Percentiles rank a stretch among this genome's conserved stretches.
phyloP scores from a whole-genome alignment of 2,797 vertebrate species.

The Chiloscyllium punctatum region DNA sequence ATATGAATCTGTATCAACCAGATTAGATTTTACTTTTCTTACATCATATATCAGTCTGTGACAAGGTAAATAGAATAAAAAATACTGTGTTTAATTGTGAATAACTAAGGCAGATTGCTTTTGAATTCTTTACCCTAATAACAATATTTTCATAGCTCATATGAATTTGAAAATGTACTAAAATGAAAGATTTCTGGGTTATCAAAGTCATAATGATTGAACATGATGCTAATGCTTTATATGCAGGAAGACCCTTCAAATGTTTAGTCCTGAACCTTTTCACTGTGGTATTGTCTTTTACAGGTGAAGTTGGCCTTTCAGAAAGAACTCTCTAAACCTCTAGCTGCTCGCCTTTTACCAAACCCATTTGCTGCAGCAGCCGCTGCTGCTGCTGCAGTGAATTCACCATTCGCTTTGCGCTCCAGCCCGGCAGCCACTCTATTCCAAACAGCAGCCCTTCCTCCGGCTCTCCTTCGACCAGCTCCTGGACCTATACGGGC shows the following conservation, averaged over 20 bases:
- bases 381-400: constrained; percentile 68
- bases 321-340: constrained; percentile 78
- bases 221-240: neutral
- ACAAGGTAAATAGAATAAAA: too few relatives aligned
- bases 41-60: neutral
- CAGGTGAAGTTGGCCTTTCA: constrained; percentile 80
- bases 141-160: neutral
- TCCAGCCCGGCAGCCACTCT: constrained; percentile 68
- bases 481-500: constrained; percentile 91
- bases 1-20: neutral
- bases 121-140: neutral
- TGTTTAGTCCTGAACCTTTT: neutral
- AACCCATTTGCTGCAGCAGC: constrained; percentile 70
- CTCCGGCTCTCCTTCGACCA: constrained; percentile 78
- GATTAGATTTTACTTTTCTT: neutral
- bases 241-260: neutral
- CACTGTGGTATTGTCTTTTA: constrained; percentile 41
- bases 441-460: constrained; percentile 81
- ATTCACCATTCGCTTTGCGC: constrained; percentile 75
- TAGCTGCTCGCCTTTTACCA: constrained; percentile 74
- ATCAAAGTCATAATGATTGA: neutral
- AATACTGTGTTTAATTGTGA: neutral
- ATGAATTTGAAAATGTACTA: neutral
- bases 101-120: neutral
- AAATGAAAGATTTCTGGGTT: neutral